These are phyloP conservation scores for Puntigrus tetrazona DNA, from an alignment of 2,113 vertebrate genomes.

Conservation along the genomic window DNA sequence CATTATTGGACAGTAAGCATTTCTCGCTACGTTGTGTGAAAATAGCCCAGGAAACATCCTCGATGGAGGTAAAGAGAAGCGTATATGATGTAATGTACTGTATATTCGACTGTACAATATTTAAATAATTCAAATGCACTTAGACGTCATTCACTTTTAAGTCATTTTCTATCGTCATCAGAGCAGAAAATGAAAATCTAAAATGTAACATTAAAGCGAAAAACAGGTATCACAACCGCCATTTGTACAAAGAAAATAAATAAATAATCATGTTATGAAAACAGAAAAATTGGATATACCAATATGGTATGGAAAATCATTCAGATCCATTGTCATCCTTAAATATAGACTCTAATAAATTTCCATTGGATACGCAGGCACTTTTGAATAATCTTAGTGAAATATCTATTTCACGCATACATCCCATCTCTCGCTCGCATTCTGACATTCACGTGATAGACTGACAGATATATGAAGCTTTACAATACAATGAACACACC, in stretches of 20 bases:
- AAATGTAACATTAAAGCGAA: conserved; percentile 73
- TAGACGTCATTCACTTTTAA: conserved; percentile 52
- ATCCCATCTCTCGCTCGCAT: conserved; percentile 38
- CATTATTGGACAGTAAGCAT: conserved; percentile 27
- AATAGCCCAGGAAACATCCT: background rate
- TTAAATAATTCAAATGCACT: conserved; percentile 62
- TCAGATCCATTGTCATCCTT: conserved; percentile 77
- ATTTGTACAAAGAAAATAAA: conserved; percentile 76
- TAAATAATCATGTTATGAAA: conserved; percentile 74
- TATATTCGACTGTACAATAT: conserved; percentile 9
- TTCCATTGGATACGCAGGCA: conserved; percentile 78
- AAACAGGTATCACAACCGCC: conserved; percentile 72
- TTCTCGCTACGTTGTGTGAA: conserved; percentile 10
- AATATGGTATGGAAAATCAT: conserved; percentile 84
- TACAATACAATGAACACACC: conserved; percentile 40
- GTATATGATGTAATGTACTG: background rate
- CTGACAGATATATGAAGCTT: conserved; percentile 36
- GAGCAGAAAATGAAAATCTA: conserved; percentile 65
- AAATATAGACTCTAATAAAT: conserved; percentile 78
- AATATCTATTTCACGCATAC: conserved; percentile 68
- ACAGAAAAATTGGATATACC: conserved; percentile 80
- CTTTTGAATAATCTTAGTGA: conserved; percentile 74
- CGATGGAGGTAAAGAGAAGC: background rate
- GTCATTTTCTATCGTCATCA: conserved; percentile 60
- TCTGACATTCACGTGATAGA: conserved; percentile 47